Conservation (phyloP, 2,888 invertebrate genomes). For the Polydrusus pterygomalis region DNA sequence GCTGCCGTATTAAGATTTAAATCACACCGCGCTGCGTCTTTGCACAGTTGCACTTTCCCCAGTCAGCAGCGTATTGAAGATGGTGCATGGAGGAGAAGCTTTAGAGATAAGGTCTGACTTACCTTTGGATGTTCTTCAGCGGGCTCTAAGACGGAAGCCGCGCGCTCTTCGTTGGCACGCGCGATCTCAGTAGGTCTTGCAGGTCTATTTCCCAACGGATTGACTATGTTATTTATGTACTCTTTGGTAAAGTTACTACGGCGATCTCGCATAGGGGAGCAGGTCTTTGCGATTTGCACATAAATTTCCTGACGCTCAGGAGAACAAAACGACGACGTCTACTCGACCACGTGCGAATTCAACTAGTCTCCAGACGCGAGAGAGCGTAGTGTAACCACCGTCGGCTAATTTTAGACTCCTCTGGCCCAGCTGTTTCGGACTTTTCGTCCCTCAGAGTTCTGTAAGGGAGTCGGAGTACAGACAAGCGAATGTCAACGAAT, state of each 20-base stretch:
- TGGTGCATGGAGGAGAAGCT: neutral
- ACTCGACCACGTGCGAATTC: constrained; percentile 62
- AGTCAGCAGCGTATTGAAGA: neutral
- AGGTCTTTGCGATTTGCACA: constrained; percentile 65
- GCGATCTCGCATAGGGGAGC: constrained; percentile 72
- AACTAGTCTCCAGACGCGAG: constrained; percentile 55
- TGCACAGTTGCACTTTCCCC: neutral
- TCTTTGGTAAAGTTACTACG: constrained; percentile 71
- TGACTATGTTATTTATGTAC: constrained; percentile 71
- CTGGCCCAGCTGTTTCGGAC: constrained; percentile 62
- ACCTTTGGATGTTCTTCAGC: constrained; percentile 63
- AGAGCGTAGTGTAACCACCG: constrained; percentile 59
- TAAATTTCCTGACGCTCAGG: constrained; percentile 61
- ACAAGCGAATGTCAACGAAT: constrained; percentile 59
- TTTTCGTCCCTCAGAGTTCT: constrained; percentile 53
- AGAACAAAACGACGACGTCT: constrained; percentile 51
- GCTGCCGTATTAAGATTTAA: neutral
- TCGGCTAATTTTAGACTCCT: constrained; percentile 66
- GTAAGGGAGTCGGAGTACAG: constrained; percentile 60
- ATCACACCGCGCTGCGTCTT: neutral
- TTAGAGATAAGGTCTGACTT: constrained; percentile 20
- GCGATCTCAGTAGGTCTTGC: constrained; percentile 74
- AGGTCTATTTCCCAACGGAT: constrained; percentile 72
- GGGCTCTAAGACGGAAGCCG: constrained; percentile 63
- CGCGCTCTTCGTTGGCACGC: constrained; percentile 64